Base-by-base conservation (phyloP, 2,113 vertebrate genomes). In the Ochotona curzoniae region DNA sequence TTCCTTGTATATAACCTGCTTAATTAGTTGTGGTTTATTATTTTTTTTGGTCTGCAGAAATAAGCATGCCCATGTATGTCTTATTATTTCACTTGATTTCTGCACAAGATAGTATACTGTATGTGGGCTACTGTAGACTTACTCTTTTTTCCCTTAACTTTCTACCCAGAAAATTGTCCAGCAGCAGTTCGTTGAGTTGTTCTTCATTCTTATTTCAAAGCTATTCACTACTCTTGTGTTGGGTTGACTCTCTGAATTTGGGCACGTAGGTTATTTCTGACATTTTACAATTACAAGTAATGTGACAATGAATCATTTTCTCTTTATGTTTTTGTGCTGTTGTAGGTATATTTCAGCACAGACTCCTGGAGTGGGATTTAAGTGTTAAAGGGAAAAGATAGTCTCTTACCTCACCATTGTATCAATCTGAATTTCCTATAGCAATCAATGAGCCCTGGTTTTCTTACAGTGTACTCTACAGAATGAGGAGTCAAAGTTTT, bases 41-140 rank as follows among this genome's bases (percentile, higher is more conserved):
- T 47, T 71, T 13, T 74, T 12, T 79, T 20, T 44, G 1, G 1
- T 69, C 3, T 70, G n/a, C 13, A 66, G 71, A 93, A 81, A 75
- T 74, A 49, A 88, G 63, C 2, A 9, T 63, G 44, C 30, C 28
- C n/a, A n/a, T 47, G 44, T 3, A 67, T 73, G 7, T 63, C 88
- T 91, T 78, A 57, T 74, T 44, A 67, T 80, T 85, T 89, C 17
- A 26, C 26, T 6, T 28, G 80, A 73, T 75, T 91, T 79, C 69
- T 89, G 51, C 18, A 86, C 44, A 74, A 54, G 28, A 20, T 79
- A 61, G 21, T 35, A 63, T 64, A 63, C 3, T 30, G 17, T 57
- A 8, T 66, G 49, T 69, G 38, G 57, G 8, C n/a, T 61, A 20
- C 49, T 84, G 83, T 83, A 71, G 61, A 67, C 47, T 90, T 87